Conservation (phyloP, 2,113 vertebrate genomes). For the Gnathonemus longibarbis region DNA sequence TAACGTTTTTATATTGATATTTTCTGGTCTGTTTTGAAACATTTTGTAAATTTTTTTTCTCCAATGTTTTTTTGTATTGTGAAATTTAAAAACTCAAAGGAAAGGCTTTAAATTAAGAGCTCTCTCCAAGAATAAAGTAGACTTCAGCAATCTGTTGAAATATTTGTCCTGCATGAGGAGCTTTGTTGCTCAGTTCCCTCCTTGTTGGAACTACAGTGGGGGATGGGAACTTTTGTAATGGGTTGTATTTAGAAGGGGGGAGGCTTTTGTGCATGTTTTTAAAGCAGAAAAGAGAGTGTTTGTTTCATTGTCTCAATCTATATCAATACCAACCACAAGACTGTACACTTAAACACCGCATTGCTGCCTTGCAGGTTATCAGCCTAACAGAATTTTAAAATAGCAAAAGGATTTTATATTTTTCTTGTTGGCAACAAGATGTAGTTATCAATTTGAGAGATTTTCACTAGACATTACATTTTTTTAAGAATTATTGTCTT, state of each 20-base stretch:
- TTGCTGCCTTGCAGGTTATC: background rate
- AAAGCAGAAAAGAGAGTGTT: background rate
- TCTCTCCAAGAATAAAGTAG: background rate
- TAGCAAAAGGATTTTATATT: background rate
- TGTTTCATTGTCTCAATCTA: background rate
- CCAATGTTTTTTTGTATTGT: background rate
- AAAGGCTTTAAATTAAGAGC: background rate
- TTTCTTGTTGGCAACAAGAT: background rate
- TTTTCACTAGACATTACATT: background rate
- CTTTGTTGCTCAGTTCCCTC: slow-evolving; percentile 40
- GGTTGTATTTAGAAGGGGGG: background rate
- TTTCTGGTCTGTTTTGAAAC: background rate
- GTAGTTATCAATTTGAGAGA: background rate
- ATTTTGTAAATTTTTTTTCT: background rate
- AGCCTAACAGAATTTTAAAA: background rate
- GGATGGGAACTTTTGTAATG: slow-evolving; percentile 21
- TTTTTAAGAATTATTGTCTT: background rate
- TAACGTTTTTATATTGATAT: background rate
- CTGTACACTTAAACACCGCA: background rate
- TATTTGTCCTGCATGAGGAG: slow-evolving; percentile 11
- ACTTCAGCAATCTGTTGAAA: background rate
- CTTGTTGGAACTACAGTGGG: slow-evolving; percentile 41
- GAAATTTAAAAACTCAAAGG: background rate
- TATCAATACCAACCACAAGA: background rate
- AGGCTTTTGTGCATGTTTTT: slow-evolving; percentile 20